Base-by-base conservation (phyloP, 1,140 invertebrate genomes). In the Listronotus bonariensis region DNA sequence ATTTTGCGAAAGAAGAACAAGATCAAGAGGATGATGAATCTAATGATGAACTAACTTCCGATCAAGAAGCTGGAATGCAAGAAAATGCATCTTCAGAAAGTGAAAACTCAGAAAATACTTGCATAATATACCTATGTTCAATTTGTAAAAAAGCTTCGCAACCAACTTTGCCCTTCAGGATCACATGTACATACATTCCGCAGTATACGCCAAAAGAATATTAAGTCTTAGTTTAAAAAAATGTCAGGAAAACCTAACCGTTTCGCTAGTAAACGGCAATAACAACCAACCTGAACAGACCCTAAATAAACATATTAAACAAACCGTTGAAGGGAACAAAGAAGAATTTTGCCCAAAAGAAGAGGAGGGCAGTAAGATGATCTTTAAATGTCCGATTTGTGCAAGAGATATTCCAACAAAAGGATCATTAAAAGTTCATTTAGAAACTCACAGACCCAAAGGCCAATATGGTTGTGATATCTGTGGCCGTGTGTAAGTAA, bases 401-500 rank as follows among this genome's bases (percentile, higher is more conserved):
- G 80, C 82, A 46, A 87, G 83, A 75, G 79, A 75, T 75, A 86
- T 87, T 70, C 86, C 81, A 66, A 85, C 82, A 52, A 88, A 85
- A 73, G 80, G 82, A 68, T 86, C 88, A 76, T 76, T 88, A 15
- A 86, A 88, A 77, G 79, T 83, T 40, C 87, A 89, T 80, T 76
- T 88, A 55, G 87, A 88, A 72, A 82, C 84, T 15, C 87, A 89
- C 72, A 80, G 82, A 72, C 82, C 82, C 67, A 85, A 83, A 72
- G 86, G 86, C 58, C 84, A 85, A 78, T 85, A 86, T 63, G 82
- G 81, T 41, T 89, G 87, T 74, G 83, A 86, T 70, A 82, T 88
- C 69, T 89, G 87, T 79, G 87, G 87, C 59, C 81, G 87, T 83
- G 82, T 86, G 88, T 89, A 80, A 86, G 86, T 84, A 51, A 42